A percentile compares a stretch with the other conserved stretches of the same genome.
phyloP scores from a whole-genome alignment of 2,113 vertebrate species.

The Amblyopsis rosae region DNA sequence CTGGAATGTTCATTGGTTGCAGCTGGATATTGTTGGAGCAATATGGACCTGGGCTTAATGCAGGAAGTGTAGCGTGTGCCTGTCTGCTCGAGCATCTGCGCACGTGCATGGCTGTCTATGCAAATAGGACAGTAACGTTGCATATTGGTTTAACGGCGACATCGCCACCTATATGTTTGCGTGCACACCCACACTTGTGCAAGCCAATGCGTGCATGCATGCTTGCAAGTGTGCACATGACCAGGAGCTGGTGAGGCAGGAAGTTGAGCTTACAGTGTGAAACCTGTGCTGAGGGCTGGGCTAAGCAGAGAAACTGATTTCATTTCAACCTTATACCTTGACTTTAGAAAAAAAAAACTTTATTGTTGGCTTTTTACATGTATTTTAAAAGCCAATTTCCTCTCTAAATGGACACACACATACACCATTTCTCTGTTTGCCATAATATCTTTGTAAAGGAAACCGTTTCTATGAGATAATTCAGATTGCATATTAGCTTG shows the following conservation, averaged over 20 bases:
- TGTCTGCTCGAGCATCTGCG: constrained; percentile 22
- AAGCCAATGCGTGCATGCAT: neutral
- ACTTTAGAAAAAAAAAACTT: no score
- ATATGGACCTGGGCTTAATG: constrained; percentile 64
- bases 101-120: neutral
- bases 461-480: constrained; percentile 19
- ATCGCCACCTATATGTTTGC: constrained; percentile 49
- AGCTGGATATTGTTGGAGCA: constrained; percentile 73
- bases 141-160: constrained; percentile 51
- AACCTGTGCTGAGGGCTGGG: constrained; percentile 13
- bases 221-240: constrained; percentile 31
- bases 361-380: neutral
- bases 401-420: neutral
- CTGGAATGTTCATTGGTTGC: constrained; percentile 77
- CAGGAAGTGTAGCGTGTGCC: constrained; percentile 63
- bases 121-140: constrained; percentile 32
- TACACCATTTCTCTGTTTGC: neutral
- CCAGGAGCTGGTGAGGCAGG: constrained; percentile 49
- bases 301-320: neutral
- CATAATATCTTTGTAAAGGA: constrained; percentile 21
- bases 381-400: neutral
- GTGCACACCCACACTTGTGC: constrained; percentile 12
- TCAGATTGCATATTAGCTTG: constrained; percentile 7
- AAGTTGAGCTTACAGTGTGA: constrained; percentile 26
- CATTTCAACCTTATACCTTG: no score